phyloP scores from a whole-genome alignment of 2,113 vertebrate genomes.

The Catharus fuscescens region DNA sequence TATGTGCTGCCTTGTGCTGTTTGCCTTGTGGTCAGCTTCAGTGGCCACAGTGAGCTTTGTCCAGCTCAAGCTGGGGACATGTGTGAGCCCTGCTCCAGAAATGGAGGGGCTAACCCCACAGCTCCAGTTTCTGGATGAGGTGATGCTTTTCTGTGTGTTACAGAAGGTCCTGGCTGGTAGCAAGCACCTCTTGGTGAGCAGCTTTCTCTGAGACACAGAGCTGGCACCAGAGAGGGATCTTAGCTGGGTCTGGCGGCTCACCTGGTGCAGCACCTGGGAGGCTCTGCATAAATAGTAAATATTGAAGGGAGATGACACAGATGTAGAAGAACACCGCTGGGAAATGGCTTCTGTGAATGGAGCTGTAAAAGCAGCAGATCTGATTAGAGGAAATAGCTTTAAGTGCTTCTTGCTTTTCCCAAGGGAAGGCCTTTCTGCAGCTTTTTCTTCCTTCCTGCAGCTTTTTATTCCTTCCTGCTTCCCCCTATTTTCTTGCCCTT shows the following conservation, averaged over 20 bases:
- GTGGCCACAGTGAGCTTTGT: background rate
- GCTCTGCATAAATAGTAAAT: background rate
- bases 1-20: background rate
- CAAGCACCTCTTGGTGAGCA: fast-evolving
- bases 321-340: background rate
- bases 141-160: background rate
- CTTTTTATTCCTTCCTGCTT: background rate
- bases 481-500: background rate
- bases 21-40: background rate
- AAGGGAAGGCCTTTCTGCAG: background rate
- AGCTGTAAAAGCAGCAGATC: background rate
- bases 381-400: background rate
- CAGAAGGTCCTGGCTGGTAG: background rate
- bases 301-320: background rate
- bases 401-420: background rate
- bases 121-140: fast-evolving
- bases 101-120: fast-evolving
- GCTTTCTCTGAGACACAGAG: background rate
- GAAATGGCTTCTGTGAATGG: background rate
- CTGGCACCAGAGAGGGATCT: background rate
- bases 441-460: background rate
- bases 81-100: too few relatives aligned
- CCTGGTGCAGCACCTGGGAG: background rate
- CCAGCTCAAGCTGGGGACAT: background rate
- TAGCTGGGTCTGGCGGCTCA: background rate